Evolutionary conservation across 1,140 invertebrate species (phyloP), one percentile per base, ranked within the genome.

Genomic region (Nilaparvata lugens): DNA sequence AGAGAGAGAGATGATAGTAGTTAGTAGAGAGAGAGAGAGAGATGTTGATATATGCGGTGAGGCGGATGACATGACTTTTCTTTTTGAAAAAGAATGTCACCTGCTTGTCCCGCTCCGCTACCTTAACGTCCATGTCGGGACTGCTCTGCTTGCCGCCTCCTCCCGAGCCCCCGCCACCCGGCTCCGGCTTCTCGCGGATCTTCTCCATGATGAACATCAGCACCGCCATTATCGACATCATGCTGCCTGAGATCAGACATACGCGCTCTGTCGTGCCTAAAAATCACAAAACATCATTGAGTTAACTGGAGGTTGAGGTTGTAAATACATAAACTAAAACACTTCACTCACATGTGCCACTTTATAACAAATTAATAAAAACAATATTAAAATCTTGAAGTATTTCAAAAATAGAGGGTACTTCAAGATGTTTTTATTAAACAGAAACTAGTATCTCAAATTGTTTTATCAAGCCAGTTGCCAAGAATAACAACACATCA

Each of bases 141-240:
- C 43, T 23, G 61, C 52, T 55, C 24, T 53, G n/a, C 28, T 52
- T 57, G 42, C 35, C 91, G 56, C 92, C 82, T 73, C 97, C 96
- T 45, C 95, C 94, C 73, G 97, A 97, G 74, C 98, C 95, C 61
- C 45, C 42, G 28, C 56, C 60, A 35, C 51, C 91, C 56, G 93
- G 82, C 73, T 98, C 96, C 48, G 95, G 94, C 73, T 97, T 98
- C 74, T 98, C 95, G 69, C 90, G 85, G 66, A 98, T 97, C 80
- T 97, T 97, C 70, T 97, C 94, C 87, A 95, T 94, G 65, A 98
- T 96, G 73, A 97, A 97, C 69, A 91, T 89, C 77, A 97, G 83
- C 55, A 97, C 94, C 64, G 86, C 82, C 83, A 95, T 88, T 67
- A 97, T 95, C 64, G 92, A 87, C 58, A 96, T 93, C 58, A 95